These are phyloP conservation scores for Drosophila obscura DNA, from an alignment of 1,140 invertebrate genomes.

Conservation along the genomic window DNA sequence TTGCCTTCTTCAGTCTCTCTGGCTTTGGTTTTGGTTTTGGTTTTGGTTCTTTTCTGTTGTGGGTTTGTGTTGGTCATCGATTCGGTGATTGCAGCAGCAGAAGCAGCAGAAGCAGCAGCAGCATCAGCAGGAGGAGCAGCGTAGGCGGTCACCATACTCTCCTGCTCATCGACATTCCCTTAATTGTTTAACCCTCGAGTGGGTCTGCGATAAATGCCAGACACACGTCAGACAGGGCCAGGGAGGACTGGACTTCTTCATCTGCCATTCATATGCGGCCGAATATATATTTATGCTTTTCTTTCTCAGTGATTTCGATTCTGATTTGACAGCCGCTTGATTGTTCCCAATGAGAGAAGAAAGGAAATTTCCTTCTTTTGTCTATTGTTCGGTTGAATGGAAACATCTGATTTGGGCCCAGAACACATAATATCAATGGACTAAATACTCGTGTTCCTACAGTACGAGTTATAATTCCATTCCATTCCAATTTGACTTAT, in stretches of 20 bases:
- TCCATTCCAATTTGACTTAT: too few species aligned
- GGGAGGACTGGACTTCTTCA: neutral
- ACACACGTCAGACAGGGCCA: neutral
- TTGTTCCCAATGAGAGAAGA: neutral
- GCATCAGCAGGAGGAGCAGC: neutral
- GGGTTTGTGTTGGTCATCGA: slow-evolving; percentile 35
- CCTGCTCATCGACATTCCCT: slow-evolving; percentile 17
- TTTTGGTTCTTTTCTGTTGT: slow-evolving; percentile 1
- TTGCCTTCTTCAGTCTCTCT: slow-evolving; percentile 4
- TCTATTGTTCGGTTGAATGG: too few species aligned
- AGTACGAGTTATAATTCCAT: too few species aligned
- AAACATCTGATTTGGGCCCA: too few species aligned
- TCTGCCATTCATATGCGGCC: slow-evolving; percentile 31
- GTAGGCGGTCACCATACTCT: slow-evolving; percentile 23
- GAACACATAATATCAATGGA: too few species aligned
- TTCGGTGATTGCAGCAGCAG: slow-evolving; percentile 10
- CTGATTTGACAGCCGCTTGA: slow-evolving; percentile 32
- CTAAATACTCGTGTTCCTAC: too few species aligned
- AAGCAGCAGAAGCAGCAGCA: too few species aligned
- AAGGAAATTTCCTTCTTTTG: too few species aligned
- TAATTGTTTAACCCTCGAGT: slow-evolving; percentile 68
- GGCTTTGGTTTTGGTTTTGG: neutral
- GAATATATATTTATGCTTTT: slow-evolving; percentile 40
- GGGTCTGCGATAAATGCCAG: slow-evolving; percentile 59
- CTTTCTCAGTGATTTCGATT: slow-evolving; percentile 10